These are phyloP conservation scores for Synergus umbraculus DNA, from an alignment of 2,888 invertebrate species.

Conservation along the genomic window DNA sequence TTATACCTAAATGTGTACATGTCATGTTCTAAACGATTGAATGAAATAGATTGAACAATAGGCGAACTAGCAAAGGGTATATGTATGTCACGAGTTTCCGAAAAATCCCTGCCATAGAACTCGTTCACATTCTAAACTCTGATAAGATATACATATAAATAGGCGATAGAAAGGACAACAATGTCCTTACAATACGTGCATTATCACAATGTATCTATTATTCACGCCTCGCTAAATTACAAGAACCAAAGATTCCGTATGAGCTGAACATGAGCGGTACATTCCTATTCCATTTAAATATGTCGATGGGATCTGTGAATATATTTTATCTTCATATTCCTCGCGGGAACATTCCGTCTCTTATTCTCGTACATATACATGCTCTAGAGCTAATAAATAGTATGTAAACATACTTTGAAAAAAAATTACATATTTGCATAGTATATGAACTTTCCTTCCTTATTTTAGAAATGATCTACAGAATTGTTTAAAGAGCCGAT, in stretches of 20 bases:
- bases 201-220: slow-evolving; percentile 36
- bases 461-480: background rate
- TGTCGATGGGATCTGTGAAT: slow-evolving; percentile 27
- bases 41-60: background rate
- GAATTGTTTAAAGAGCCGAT: no score
- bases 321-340: slow-evolving; percentile 33
- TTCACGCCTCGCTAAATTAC: slow-evolving; percentile 37
- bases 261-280: slow-evolving; percentile 23
- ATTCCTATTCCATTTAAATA: slow-evolving; percentile 10
- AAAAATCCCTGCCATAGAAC: background rate
- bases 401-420: background rate
- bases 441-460: background rate
- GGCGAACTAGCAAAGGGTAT: background rate
- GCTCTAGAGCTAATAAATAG: background rate
- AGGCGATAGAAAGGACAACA: background rate
- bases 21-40: background rate
- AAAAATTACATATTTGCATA: background rate
- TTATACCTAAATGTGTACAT: background rate
- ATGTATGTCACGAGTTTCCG: background rate
- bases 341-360: slow-evolving; percentile 1
- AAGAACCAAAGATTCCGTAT: slow-evolving; percentile 32
- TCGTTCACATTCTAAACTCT: background rate
- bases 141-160: slow-evolving; percentile 1
- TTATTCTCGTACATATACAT: background rate
- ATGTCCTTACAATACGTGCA: slow-evolving; percentile 6